Conservation (phyloP, 30 jellyfish, hydroid and myxozoan genomes). For the Sanderia malayensis region DNA sequence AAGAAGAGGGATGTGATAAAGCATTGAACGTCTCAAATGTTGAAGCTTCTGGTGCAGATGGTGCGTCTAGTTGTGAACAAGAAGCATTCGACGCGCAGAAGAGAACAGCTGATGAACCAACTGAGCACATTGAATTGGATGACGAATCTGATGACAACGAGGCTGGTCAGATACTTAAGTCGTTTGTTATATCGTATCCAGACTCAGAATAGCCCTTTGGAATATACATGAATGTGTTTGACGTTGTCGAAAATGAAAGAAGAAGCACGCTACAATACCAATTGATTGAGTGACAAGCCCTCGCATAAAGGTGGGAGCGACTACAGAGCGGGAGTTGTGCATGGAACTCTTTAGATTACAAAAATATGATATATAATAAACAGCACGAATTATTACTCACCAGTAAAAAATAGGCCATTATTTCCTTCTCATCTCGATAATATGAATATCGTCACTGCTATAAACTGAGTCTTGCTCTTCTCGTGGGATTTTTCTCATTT, state of each 20-base stretch:
- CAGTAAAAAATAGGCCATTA: no score
- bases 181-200: slow-evolving; percentile 38
- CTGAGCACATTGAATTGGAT: neutral
- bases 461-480: slow-evolving; percentile 64
- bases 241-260: no score
- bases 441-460: slow-evolving; percentile 63
- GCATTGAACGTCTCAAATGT: neutral
- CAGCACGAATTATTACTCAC: no score
- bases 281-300: no score
- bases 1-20: no score
- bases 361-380: no score
- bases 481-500: slow-evolving; percentile 29
- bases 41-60: neutral
- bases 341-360: no score
- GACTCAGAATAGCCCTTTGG: slow-evolving; percentile 28
- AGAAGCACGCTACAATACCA: no score
- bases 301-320: no score
- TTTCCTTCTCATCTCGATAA: slow-evolving; percentile 32
- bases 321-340: no score
- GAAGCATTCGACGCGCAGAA: neutral
- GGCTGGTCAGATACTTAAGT: slow-evolving; percentile 8
- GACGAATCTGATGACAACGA: no score
- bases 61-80: neutral
- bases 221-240: no score
- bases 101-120: neutral